A percentile compares a stretch with the other conserved stretches of the same genome.
Evolutionary conservation across 2,797 vertebrate genomes (phyloP).

Genomic region (Rhynchonycteris naso): DNA sequence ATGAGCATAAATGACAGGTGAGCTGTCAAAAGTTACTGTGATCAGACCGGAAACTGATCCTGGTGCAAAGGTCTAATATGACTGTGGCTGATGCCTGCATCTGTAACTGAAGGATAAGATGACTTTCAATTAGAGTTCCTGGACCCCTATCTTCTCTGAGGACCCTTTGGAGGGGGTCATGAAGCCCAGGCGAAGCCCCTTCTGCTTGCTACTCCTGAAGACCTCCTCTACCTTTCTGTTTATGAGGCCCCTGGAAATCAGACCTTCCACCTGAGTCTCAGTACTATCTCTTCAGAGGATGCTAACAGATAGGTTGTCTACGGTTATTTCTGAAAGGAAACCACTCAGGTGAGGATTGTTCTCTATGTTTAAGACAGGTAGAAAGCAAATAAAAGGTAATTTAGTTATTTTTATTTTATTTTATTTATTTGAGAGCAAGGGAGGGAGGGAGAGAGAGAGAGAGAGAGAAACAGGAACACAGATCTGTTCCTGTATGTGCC

Average conservation of each 20-base stretch:
- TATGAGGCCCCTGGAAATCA: not conserved
- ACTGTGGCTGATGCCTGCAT: not conserved
- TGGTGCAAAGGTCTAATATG: not conserved
- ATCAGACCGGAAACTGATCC: not conserved
- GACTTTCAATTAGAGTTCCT: slow-evolving; percentile 23
- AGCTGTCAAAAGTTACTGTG: not conserved
- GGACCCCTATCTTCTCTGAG: not conserved
- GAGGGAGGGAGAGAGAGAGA: no score
- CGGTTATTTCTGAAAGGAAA: slow-evolving; percentile 59
- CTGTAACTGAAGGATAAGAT: not conserved
- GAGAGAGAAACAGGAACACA: no score
- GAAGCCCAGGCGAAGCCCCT: not conserved
- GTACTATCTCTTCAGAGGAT: slow-evolving; percentile 10
- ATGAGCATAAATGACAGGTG: not conserved
- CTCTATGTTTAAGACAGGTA: slow-evolving; percentile 43
- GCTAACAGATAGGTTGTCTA: slow-evolving; percentile 31
- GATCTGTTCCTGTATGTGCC: no score
- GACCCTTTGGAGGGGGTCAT: not conserved
- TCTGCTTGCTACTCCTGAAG: not conserved
- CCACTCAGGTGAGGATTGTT: slow-evolving; percentile 45
- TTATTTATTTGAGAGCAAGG: no score
- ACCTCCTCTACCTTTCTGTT: not conserved
- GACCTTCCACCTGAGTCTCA: slow-evolving; percentile 34
- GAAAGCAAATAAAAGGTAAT: not conserved
- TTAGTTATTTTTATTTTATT: no score